These are phyloP conservation scores for Neelides folsomi DNA, from an alignment of 2,888 invertebrate species.

Conservation along the genomic window DNA sequence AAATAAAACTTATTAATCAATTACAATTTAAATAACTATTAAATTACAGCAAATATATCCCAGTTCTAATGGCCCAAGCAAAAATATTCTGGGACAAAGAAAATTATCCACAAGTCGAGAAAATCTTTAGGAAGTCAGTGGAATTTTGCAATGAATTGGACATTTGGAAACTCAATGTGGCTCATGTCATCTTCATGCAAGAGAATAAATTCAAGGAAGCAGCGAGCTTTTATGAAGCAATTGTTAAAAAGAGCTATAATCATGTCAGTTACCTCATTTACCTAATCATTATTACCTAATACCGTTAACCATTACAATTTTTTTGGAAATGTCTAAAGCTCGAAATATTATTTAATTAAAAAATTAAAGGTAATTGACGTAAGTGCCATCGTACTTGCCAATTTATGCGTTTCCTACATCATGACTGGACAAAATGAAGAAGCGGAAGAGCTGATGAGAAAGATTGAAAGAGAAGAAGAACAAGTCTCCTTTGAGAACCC, in stretches of 20 bases:
- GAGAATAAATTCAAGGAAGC: conserved; percentile 97
- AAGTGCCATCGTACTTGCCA: conserved; percentile 95
- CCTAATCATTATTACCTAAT: background rate
- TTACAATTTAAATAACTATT: background rate
- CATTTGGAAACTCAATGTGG: conserved; percentile 93
- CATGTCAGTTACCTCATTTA: conserved; percentile 42
- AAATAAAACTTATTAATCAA: background rate
- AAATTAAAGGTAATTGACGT: conserved; percentile 65
- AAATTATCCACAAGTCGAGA: conserved; percentile 90
- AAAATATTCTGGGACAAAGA: conserved; percentile 97
- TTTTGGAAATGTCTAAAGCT: background rate
- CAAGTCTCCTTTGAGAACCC: conserved; percentile 80
- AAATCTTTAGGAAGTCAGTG: conserved; percentile 88
- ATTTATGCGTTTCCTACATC: conserved; percentile 95
- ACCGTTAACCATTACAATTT: background rate
- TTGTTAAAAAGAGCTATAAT: conserved; percentile 86
- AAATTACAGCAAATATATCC: conserved; percentile 57
- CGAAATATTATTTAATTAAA: background rate
- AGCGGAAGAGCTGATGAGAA: conserved; percentile 95
- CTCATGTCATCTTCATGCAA: conserved; percentile 98
- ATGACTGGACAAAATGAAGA: conserved; percentile 98
- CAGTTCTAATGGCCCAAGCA: conserved; percentile 97
- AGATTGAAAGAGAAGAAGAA: conserved; percentile 97
- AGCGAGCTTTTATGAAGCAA: conserved; percentile 93
- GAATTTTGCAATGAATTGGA: conserved; percentile 98